Base-by-base conservation (phyloP, 2,113 vertebrate species). In the Ailuropoda melanoleuca region DNA sequence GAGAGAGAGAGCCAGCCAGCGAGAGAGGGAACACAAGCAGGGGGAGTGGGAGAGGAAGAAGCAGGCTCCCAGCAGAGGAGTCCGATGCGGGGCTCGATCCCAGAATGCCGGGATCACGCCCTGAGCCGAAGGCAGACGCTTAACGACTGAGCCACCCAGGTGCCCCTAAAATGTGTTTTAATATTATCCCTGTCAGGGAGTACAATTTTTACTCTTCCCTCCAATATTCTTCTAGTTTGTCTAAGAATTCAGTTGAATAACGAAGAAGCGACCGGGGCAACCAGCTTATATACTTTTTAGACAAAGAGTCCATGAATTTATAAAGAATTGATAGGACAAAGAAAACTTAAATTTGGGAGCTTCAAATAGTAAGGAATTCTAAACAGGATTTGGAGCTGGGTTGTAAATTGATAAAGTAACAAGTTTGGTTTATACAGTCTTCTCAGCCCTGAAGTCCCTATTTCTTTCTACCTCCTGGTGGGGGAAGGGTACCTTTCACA, bases 71-170 rank as follows among this genome's bases (percentile, higher is more conserved):
- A 43, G 43, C 4, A 6, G 43, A 43, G 43, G 43, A 43, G 43
- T 6, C 43, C 5, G 43, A 43, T 43, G 43, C 1, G 43, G 43
- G 43, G 43, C 43, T 1, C 43, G 43, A 43, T 43, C 43, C 43
- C 43, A 43, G 0, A 43, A 43, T 0, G 5, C 43, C 1, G 43
- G 43, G 43, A 43, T 43, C 43, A 43, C 1, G 43, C 43, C 43
- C 43, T 43, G 43, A 43, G 43, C 43, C 43, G 43, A 43, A 43
- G 43, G 43, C 43, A 43, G 43, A 43, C 1, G 43, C 43, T 43
- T 43, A 43, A 43, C 43, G 43, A 43, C 43, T 43, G 43, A 43
- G 43, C 43, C 43, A 43, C 43, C 43, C 43, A 43, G 43, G 43
- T 0, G 43, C 43, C 43, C 43, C 43, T 43, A 6, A 43, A 43